Conservation (phyloP, 2,888 invertebrate genomes). For the Myopa tessellatipennis region DNA sequence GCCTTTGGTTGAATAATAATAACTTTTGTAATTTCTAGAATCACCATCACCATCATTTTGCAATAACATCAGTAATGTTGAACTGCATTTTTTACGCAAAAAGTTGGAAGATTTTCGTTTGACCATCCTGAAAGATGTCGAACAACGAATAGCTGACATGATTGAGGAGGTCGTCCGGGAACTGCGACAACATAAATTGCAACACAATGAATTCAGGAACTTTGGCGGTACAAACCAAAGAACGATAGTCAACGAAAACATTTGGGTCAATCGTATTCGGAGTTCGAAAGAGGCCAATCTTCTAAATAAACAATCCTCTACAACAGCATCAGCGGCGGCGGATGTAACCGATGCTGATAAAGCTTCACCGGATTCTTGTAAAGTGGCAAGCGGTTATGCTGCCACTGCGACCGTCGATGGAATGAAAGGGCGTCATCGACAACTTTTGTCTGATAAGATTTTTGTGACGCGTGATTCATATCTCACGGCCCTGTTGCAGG, state of each 20-base stretch:
- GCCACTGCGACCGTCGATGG: too few relatives aligned
- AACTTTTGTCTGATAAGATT: slow-evolving; percentile 72
- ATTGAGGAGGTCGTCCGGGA: slow-evolving; percentile 65
- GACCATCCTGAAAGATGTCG: slow-evolving; percentile 58
- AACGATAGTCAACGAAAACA: slow-evolving; percentile 37
- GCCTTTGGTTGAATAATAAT: too few relatives aligned
- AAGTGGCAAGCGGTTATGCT: neutral
- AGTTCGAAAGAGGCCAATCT: neutral
- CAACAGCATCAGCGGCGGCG: neutral
- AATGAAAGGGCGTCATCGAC: neutral
- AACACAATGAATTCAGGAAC: slow-evolving; percentile 59
- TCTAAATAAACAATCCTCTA: neutral
- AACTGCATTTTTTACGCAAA: slow-evolving; percentile 53
- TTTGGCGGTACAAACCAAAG: slow-evolving; percentile 50
- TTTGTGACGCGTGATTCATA: slow-evolving; percentile 82
- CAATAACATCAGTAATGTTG: slow-evolving; percentile 35
- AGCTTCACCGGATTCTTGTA: neutral
- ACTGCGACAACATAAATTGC: slow-evolving; percentile 59
- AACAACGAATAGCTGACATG: slow-evolving; percentile 59
- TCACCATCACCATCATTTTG: too few relatives aligned
- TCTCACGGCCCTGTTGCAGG: slow-evolving; percentile 82
- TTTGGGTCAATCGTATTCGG: slow-evolving; percentile 54
- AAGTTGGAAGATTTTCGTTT: slow-evolving; percentile 57
- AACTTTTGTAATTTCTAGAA: too few relatives aligned
- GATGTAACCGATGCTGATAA: neutral